Evolutionary conservation across 2,888 invertebrate genomes (phyloP).

Genomic region (Drosophila multiciliata): DNA sequence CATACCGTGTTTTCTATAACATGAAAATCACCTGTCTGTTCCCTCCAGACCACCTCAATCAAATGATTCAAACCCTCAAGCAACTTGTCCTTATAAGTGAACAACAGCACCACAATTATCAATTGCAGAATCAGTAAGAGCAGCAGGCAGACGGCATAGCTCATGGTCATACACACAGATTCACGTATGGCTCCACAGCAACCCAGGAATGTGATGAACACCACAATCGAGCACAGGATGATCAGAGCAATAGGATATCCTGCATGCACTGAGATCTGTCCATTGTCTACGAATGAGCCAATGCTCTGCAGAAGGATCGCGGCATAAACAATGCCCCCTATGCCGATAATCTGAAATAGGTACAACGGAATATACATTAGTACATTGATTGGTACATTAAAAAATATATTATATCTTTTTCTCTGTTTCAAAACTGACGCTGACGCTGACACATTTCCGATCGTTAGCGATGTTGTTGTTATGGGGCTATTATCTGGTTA

Average conservation of each 20-base stretch:
- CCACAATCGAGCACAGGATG: conserved; percentile 89
- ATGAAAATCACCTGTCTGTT: conserved; percentile 70
- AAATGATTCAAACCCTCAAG: too few species aligned
- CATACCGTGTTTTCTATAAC: conserved; percentile 78
- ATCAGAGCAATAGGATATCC: conserved; percentile 89
- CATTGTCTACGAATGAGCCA: conserved; percentile 83
- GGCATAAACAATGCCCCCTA: conserved; percentile 89
- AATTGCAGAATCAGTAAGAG: conserved; percentile 91
- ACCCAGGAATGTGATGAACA: conserved; percentile 94
- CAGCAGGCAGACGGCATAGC: conserved; percentile 90
- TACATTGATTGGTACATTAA: background rate
- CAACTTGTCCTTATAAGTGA: conserved; percentile 86
- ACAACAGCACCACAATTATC: conserved; percentile 88
- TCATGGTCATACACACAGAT: conserved; percentile 94
- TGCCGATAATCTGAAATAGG: conserved; percentile 88
- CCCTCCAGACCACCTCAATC: too few species aligned
- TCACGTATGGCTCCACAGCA: conserved; percentile 96
- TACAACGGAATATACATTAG: background rate
- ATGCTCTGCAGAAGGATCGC: conserved; percentile 88
- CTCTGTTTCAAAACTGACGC: background rate
- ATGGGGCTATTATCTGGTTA: background rate
- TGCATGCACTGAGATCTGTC: conserved; percentile 85
- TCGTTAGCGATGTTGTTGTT: background rate
- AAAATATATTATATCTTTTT: background rate
- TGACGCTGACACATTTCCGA: background rate